phyloP scores from a whole-genome alignment of 92 coral and sea anemone genomes.

The Epizoanthus ramosus region DNA sequence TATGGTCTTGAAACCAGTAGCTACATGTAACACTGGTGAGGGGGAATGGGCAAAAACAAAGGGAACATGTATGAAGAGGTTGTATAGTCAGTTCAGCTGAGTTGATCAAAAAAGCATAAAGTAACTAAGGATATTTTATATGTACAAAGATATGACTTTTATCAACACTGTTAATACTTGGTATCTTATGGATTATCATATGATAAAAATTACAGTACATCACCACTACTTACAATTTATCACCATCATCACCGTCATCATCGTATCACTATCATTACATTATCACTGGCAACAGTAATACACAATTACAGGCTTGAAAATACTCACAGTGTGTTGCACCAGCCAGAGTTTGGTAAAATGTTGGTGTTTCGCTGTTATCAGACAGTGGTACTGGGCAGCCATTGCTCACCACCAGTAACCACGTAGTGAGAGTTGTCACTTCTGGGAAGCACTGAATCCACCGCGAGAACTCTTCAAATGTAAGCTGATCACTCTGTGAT shows the following conservation, averaged over 20 bases:
- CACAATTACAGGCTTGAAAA: background rate
- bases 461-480: constrained; percentile 80
- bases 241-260: too few species aligned
- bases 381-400: constrained; percentile 91
- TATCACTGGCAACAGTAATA: background rate
- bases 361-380: constrained; percentile 94
- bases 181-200: background rate
- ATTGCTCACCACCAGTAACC: constrained; percentile 90
- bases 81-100: too few species aligned
- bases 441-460: constrained; percentile 87
- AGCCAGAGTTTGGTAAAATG: constrained; percentile 95
- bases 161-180: too few species aligned
- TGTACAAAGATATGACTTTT: too few species aligned
- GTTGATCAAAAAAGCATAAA: too few species aligned
- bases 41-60: too few species aligned
- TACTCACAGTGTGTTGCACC: constrained; percentile 96
- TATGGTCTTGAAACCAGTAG: too few species aligned
- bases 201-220: too few species aligned
- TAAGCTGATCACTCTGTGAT: constrained; percentile 71
- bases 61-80: too few species aligned
- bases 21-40: too few species aligned
- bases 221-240: background rate
- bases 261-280: background rate
- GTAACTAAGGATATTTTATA: too few species aligned
- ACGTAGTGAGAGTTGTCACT: constrained; percentile 81